Evolutionary conservation across 2,113 vertebrate species (phyloP), one percentile per base, ranked within the genome.

Genomic region (Crotalus horridus): DNA sequence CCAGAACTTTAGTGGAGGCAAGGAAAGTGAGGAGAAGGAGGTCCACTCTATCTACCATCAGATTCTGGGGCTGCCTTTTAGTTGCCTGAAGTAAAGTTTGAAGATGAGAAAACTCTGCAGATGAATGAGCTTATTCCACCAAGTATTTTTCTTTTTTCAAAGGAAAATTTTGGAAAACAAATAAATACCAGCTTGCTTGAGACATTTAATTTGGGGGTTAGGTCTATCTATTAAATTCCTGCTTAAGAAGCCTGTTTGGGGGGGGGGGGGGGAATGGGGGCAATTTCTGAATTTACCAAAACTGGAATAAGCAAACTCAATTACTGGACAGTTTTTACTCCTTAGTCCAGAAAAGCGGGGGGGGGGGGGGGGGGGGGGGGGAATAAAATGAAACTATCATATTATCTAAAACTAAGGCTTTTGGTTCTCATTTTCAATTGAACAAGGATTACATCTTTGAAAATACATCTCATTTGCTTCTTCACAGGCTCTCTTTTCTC

Each of bases 381-480:
- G 2, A 61, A 11, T 21, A 11, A 11, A 58, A 64, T 24, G 13
- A 17, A 81, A 81, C 74, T 39, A 81, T 29, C 54, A 8, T n/a
- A 4, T 17, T 15, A 11, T 58, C 64, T 51, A 46, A 86, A 93
- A 81, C 6, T 12, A 90, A 46, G 20, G 11, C 4, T 48, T 64
- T 64, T 55, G 29, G 4, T 86, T 86, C n/a, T 85, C 46, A 21
- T 61, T 90, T 90, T 51, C 55, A 39, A n/a, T 3, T 33, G 9
- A 53, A 85, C 8, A 2, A 56, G 39, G 33, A 87, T 64, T 90
- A 51, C 81, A 59, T 85, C 69, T 51, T 53, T 29, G 29, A 23
- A 51, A 46, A 33, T 92, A 96, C 85, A 90, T 23, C 94, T 81
- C 94, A 94, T 96, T 95, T 95, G 96, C 94, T 96, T 97, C 96